These are phyloP conservation scores for Malurus leucopterus DNA, from an alignment of 2,797 vertebrate species.

Conservation along the genomic window DNA sequence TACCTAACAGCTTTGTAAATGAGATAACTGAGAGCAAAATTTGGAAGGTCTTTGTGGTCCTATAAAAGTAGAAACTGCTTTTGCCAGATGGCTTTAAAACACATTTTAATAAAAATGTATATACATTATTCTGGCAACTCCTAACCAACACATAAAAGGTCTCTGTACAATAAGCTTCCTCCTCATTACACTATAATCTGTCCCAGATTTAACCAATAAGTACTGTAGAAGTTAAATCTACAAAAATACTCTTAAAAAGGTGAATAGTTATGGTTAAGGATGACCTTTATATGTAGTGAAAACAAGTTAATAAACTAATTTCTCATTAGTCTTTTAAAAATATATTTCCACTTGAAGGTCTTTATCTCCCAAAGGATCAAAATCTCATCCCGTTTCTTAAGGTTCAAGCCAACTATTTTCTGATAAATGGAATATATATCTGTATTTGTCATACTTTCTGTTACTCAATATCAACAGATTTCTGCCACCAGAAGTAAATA, in stretches of 20 bases:
- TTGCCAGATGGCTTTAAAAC: not conserved
- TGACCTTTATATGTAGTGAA: not conserved
- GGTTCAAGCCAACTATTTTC: not conserved
- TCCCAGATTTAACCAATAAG: not conserved
- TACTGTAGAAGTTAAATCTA: not conserved
- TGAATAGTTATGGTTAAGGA: not conserved
- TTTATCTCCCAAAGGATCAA: not conserved
- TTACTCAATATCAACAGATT: not conserved
- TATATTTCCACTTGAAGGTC: not conserved
- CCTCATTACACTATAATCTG: not conserved
- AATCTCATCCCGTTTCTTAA: not conserved
- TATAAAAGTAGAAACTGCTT: not conserved
- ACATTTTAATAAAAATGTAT: slow-evolving; percentile 20
- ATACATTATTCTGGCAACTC: not conserved
- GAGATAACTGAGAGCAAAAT: not conserved
- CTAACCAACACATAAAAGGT: not conserved
- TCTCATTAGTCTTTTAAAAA: not conserved
- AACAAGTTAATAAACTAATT: not conserved
- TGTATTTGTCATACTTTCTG: not conserved
- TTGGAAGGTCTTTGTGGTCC: not conserved
- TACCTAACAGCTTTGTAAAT: not conserved
- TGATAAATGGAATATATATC: not conserved
- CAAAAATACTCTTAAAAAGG: not conserved
- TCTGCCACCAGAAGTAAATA: not conserved
- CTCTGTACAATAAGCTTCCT: not conserved